Evolutionary conservation across 2,888 invertebrate genomes (phyloP), one percentile per base, ranked within the genome.

Genomic region (Eilema griseolum): DNA sequence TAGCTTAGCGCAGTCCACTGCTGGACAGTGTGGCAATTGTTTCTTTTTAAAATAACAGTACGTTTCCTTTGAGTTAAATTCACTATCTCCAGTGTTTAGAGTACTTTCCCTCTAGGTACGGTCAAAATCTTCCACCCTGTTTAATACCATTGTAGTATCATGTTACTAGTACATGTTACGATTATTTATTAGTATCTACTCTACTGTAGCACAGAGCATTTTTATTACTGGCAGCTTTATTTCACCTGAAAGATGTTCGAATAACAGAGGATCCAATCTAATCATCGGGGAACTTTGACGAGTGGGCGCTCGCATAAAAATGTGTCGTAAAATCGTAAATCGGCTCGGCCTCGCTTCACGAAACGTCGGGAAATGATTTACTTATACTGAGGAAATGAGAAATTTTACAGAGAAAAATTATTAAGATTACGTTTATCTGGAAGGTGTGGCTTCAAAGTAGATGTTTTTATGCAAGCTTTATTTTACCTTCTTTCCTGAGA

Each of bases 321-420:
- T 62, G 61, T 76, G 80, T 81, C 82, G 74, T 82, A 80, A 82
- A 83, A 78, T 81, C 82, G 74, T 82, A 80, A 82, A 83, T 80
- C 74, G 77, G 71, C 75, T 69, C 75, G 60, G 72, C 72, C 74
- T 76, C 76, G 74, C 71, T 67, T 63, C 67, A 72, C 74, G 63
- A 70, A 76, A 75, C 74, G 61, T 60, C 67, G 74, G 82, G 78
- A 82, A 82, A 83, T 81, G 75, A 76, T 83, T 83, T 77, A 81
- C 81, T 80, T 81, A 80, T 67, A 68, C 62, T 69, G 16, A 70
- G 82, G 83, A 82, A 82, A 82, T 82, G 80, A 82, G 80, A 81
- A 79, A 72, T 78, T 81, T 80, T 67, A 75, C 77, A 81, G 75
- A 81, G 72, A 82, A 82, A 74, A 80, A 69, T 66, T 33, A 78